These are phyloP conservation scores for Diplodus puntazzo DNA, from an alignment of 2,797 vertebrate species.

Conservation along the genomic window DNA sequence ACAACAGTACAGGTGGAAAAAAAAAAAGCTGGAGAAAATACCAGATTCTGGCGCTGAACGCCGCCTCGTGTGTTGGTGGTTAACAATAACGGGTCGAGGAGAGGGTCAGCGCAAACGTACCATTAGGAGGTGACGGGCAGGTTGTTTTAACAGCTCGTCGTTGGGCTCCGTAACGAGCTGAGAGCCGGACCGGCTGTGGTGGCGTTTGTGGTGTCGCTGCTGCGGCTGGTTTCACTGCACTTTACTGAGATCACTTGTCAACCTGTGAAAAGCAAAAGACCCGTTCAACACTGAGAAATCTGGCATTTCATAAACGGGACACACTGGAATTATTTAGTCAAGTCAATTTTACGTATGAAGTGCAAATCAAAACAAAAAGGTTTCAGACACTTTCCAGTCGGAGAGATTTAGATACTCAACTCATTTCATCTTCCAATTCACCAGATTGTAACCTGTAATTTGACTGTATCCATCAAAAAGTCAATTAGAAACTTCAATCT, in stretches of 20 bases:
- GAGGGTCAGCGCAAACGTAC: slow-evolving; percentile 32
- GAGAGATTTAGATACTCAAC: too few relatives aligned
- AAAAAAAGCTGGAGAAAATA: neutral
- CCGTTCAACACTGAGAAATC: neutral
- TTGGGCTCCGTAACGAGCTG: neutral
- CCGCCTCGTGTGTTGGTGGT: neutral
- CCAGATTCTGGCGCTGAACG: neutral
- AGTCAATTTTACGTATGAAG: too few relatives aligned
- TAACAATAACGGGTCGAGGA: slow-evolving; percentile 46
- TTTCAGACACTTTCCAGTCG: too few relatives aligned
- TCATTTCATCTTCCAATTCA: neutral
- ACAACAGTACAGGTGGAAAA: neutral
- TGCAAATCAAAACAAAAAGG: too few relatives aligned
- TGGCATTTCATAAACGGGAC: neutral
- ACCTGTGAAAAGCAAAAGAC: neutral
- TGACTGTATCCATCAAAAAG: neutral
- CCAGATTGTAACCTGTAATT: neutral
- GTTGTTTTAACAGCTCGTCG: slow-evolving; percentile 30
- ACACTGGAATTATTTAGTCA: neutral
- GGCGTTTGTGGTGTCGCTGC: neutral
- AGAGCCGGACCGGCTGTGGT: neutral
- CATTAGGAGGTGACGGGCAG: slow-evolving; percentile 38
- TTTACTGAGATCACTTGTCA: slow-evolving; percentile 1
- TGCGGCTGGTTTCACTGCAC: neutral
- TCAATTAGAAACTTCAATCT: too few relatives aligned